A percentile compares a stretch with the other conserved stretches of the same genome.
phyloP scores from a whole-genome alignment of 2,113 vertebrate species.

The Cephalophus harveyi region DNA sequence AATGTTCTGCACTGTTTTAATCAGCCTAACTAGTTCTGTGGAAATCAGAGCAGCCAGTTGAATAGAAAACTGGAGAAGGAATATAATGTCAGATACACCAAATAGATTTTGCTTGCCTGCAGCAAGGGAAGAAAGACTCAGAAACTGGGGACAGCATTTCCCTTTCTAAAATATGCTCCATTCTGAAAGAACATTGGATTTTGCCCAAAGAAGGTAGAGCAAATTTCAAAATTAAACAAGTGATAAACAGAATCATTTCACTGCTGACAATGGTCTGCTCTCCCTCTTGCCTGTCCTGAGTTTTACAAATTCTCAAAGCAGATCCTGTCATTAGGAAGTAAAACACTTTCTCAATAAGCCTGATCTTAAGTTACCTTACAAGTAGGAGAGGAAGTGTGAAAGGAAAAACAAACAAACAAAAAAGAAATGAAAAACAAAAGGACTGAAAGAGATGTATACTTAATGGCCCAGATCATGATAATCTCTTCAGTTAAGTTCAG shows the following conservation, averaged over 20 bases:
- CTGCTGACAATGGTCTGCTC: background rate
- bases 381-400: background rate
- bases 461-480: background rate
- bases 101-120: background rate
- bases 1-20: background rate
- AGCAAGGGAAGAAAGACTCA: background rate
- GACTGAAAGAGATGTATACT: background rate
- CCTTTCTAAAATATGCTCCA: background rate
- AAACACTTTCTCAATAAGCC: background rate
- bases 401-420: background rate
- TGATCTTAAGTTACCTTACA: background rate
- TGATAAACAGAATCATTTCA: background rate
- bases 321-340: background rate
- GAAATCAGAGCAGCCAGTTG: background rate
- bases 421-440: background rate
- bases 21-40: background rate
- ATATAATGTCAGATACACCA: background rate
- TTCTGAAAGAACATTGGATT: background rate
- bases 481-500: background rate
- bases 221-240: slow-evolving; percentile 12
- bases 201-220: background rate
- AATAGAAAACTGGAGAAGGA: background rate
- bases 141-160: background rate
- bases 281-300: background rate
- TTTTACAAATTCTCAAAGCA: background rate